Base-by-base conservation (phyloP, 2,797 vertebrate genomes). In the Enteromius treurensis region DNA sequence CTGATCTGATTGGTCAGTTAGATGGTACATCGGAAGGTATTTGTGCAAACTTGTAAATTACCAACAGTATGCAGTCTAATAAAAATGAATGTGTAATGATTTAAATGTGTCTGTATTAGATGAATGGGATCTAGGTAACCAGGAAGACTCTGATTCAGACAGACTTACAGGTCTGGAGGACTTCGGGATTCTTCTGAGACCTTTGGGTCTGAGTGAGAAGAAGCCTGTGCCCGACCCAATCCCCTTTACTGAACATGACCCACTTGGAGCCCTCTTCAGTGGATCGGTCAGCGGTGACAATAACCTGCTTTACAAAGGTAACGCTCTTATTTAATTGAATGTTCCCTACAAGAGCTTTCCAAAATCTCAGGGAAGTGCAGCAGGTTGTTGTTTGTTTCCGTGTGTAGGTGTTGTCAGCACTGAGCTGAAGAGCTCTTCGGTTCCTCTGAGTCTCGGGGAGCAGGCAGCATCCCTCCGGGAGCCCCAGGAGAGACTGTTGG, bases 21-120 rank as follows among this genome's bases (percentile, higher is more conserved):
- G 95, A 96, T 88, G 93, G 93, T 86, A 92, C 91, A 1, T 95
- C 93, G 82, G 95, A 96, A 81, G 95, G 95, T 96, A 92, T 14
- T 88, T 26, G 14, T 62, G 23, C 58, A 62, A 29, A 29, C 5
- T 29, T 62, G 29, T 14, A 29, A 62, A 29, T 62, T 15, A 47
- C n/a, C 11, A 23, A 34, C n/a, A n/a, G n/a, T n/a, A 37, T 37
- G 23, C 15, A 53, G 32, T 55, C 55, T 55, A 17, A 7, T 53
- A n/a, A n/a, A 23, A 26, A 15, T 14, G 3, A 8, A 21, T 23
- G 14, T 58, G n/a, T 69, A 47, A 58, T 34, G 21, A 29, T 86
- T 77, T 82, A 21, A 42, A 86, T 29, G 26, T 88, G 26, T 83
- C 67, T 85, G 93, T 95, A 91, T 69, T 82, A 96, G 95, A 96